Evolutionary conservation across 2,888 invertebrate genomes (phyloP).

Genomic region (Leucozona laternaria): DNA sequence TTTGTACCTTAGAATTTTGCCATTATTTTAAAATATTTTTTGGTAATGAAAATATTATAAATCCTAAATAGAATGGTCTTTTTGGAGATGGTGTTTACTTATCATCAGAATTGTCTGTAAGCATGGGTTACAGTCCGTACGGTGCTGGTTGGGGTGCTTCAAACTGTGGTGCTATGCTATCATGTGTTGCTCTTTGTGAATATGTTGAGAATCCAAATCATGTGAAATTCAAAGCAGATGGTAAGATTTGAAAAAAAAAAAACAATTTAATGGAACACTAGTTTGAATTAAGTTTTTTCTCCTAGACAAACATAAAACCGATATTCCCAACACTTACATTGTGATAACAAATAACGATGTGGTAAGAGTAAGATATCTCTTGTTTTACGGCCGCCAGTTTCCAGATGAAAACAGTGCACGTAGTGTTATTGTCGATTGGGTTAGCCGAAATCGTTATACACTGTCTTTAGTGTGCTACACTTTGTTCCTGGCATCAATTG

Average conservation of each 20-base stretch:
- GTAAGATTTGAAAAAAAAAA: slow-evolving; percentile 31
- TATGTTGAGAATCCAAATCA: slow-evolving; percentile 89
- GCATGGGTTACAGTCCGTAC: slow-evolving; percentile 89
- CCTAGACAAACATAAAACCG: slow-evolving; percentile 76
- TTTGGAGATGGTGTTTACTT: slow-evolving; percentile 91
- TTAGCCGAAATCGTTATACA: slow-evolving; percentile 86
- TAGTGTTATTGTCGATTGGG: slow-evolving; percentile 84
- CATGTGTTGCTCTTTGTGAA: slow-evolving; percentile 92
- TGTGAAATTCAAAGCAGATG: slow-evolving; percentile 85
- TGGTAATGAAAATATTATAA: background rate
- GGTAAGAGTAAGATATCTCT: slow-evolving; percentile 89
- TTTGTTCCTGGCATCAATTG: slow-evolving; percentile 87
- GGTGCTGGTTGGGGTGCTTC: slow-evolving; percentile 92
- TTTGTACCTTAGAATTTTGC: slow-evolving; percentile 77
- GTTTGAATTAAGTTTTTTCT: slow-evolving; percentile 78
- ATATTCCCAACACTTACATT: slow-evolving; percentile 88
- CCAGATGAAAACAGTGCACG: slow-evolving; percentile 69
- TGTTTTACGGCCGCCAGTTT: slow-evolving; percentile 86
- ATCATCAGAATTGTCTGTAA: slow-evolving; percentile 89
- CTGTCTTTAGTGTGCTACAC: slow-evolving; percentile 87
- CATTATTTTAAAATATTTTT: background rate
- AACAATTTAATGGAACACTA: background rate
- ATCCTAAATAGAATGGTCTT: slow-evolving; percentile 29
- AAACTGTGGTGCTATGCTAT: slow-evolving; percentile 89
- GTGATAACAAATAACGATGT: slow-evolving; percentile 91